Base-by-base conservation (phyloP, 2,888 invertebrate genomes). In the Plagodis pulveraria region DNA sequence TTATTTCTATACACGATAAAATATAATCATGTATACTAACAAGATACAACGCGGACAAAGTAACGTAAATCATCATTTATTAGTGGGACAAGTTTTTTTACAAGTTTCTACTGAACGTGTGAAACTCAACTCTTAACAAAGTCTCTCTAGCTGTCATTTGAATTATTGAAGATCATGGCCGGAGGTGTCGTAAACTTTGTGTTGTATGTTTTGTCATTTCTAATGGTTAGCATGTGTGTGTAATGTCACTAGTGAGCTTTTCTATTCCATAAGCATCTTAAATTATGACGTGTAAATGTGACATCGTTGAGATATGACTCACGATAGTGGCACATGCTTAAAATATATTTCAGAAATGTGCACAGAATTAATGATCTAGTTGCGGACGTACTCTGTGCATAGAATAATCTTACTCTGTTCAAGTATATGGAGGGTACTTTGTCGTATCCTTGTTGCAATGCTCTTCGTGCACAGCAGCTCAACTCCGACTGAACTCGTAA, bases 401-500 rank as follows among this genome's bases (percentile, higher is more conserved):
- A 22, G 22, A 22, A 22, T 22, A 22, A 22, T 22, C 22, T 22
- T 22, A 22, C 22, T 22, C 1, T 22, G 4, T 8, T 36, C 36
- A 36, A 36, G 8, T 36, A 36, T 36, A 36, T 36, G 6, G 36
- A 22, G 1, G 22, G 8, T 36, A 36, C 36, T 36, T 36, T 36
- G 36, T 36, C 22, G 8, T 36, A 36, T 36, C 36, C 36, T 36
- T 36, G 36, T 36, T 36, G 36, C 36, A 7, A 36, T 8, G 8
- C 36, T 36, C 36, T 36, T 8, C 36, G 36, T 36, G 8, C 36
- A 36, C 80, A 73, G 81, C 83, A 81, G 83, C 83, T 57, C 67
- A 69, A 75, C 77, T 77, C 76, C 70, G 75, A 76, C 76, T 72
- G 80, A 76, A 81, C 84, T 87, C 84, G 80, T 88, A 86, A 88